Percentiles rank a stretch among this genome's conserved stretches.
These are phyloP conservation scores for Battus philenor DNA, from an alignment of 1,140 invertebrate species.

Conservation along the genomic window DNA sequence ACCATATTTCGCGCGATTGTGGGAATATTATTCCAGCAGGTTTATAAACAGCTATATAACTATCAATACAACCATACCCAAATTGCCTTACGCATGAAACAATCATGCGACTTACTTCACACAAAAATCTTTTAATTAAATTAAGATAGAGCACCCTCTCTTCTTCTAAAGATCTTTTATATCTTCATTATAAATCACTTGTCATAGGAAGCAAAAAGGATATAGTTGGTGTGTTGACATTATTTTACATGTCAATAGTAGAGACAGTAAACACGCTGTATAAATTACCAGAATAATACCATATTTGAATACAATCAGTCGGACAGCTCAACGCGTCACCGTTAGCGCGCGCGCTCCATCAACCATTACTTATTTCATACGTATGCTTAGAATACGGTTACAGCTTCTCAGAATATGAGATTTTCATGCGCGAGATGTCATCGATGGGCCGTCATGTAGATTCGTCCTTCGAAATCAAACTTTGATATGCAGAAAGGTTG, in stretches of 20 bases:
- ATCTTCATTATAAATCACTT: too few species aligned
- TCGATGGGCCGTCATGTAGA: slow-evolving; percentile 34
- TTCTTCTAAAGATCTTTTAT: too few species aligned
- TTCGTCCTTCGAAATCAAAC: not conserved
- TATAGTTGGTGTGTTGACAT: not conserved
- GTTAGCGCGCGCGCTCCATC: slow-evolving; percentile 43
- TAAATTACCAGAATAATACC: slow-evolving; percentile 27
- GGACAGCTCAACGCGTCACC: slow-evolving; percentile 32
- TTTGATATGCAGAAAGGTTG: too few species aligned
- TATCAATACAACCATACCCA: too few species aligned
- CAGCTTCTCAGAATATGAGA: slow-evolving; percentile 35
- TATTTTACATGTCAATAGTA: not conserved
- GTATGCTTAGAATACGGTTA: slow-evolving; percentile 40
- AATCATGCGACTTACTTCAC: too few species aligned
- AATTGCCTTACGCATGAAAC: too few species aligned
- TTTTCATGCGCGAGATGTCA: slow-evolving; percentile 32
- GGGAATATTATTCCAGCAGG: too few species aligned
- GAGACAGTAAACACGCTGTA: slow-evolving; percentile 24
- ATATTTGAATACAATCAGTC: slow-evolving; percentile 60
- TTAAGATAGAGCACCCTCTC: too few species aligned
- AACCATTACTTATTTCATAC: slow-evolving; percentile 34
- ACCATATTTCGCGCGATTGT: too few species aligned
- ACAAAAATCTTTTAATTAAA: too few species aligned
- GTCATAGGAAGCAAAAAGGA: not conserved
- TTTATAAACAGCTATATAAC: too few species aligned